A percentile compares a stretch with the other conserved stretches of the same genome.
phyloP scores from a whole-genome alignment of 2,888 invertebrate species.

The Scaptomyza cyrtandrae region DNA sequence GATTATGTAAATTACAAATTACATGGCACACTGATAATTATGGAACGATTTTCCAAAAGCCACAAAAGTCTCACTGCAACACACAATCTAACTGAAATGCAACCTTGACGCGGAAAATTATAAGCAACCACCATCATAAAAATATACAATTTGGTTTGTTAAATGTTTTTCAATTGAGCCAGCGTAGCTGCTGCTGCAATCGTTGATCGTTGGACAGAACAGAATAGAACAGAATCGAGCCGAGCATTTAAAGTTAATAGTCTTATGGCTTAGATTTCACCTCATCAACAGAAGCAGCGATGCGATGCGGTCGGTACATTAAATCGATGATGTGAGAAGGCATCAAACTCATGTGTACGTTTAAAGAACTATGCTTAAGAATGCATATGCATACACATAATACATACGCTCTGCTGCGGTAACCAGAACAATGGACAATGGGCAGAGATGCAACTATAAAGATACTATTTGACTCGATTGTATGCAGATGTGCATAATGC shows the following conservation, averaged over 20 bases:
- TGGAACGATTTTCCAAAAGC: slow-evolving; percentile 78
- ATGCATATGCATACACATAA: slow-evolving; percentile 11
- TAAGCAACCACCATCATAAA: slow-evolving; percentile 16
- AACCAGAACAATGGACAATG: slow-evolving; percentile 52
- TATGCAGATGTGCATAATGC: slow-evolving; percentile 23
- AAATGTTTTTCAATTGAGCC: slow-evolving; percentile 49
- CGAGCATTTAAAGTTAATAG: slow-evolving; percentile 40
- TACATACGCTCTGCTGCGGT: slow-evolving; percentile 16
- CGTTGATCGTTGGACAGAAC: slow-evolving; percentile 24
- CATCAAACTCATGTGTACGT: slow-evolving; percentile 43
- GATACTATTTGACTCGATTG: slow-evolving; percentile 30
- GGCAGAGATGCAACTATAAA: slow-evolving; percentile 39
- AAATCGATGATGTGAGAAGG: slow-evolving; percentile 81
- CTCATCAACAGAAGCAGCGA: slow-evolving; percentile 84
- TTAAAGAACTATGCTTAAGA: slow-evolving; percentile 42
- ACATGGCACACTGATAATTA: slow-evolving; percentile 74
- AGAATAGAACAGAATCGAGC: slow-evolving; percentile 9
- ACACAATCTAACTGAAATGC: slow-evolving; percentile 61
- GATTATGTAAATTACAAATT: slow-evolving; percentile 79
- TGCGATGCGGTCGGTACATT: slow-evolving; percentile 67
- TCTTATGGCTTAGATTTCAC: slow-evolving; percentile 81
- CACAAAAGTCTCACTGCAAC: slow-evolving; percentile 48
- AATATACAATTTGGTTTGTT: slow-evolving; percentile 16
- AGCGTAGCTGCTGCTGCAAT: not conserved
- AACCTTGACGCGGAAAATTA: slow-evolving; percentile 74